phyloP scores from a whole-genome alignment of 2,888 invertebrate species.

The Anthophora plumipes region DNA sequence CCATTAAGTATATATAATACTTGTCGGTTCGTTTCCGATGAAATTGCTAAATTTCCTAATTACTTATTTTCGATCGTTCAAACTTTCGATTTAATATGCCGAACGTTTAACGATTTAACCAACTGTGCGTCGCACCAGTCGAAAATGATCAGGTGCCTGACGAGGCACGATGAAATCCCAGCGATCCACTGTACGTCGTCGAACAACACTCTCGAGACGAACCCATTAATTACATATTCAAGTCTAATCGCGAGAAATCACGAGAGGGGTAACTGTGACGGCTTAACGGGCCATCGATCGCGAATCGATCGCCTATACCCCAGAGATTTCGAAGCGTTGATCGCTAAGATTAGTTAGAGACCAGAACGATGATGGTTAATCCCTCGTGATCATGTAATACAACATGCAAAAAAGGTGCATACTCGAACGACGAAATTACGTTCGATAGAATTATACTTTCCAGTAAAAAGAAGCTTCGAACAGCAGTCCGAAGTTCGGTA shows the following conservation, averaged over 20 bases:
- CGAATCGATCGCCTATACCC: constrained; percentile 12
- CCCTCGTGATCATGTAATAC: no score
- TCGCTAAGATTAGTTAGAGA: constrained; percentile 27
- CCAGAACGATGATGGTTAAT: background rate
- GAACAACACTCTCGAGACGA: constrained; percentile 13
- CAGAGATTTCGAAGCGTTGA: constrained; percentile 18
- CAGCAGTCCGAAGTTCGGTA: background rate
- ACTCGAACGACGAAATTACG: background rate
- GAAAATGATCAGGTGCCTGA: background rate
- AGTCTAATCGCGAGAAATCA: constrained; percentile 36
- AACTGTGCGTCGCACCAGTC: background rate
- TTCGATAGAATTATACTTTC: background rate
- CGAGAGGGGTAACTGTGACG: background rate
- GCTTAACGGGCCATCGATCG: constrained; percentile 18
- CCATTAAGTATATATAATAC: no score
- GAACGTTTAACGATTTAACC: constrained; percentile 1
- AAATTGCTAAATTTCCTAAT: background rate
- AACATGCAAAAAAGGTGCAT: background rate
- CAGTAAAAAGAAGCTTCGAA: background rate
- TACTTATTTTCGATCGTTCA: no score
- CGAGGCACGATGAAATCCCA: constrained; percentile 16
- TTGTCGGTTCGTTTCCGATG: background rate
- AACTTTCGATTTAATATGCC: background rate
- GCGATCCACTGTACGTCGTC: constrained; percentile 16
- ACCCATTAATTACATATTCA: constrained; percentile 35